These are phyloP conservation scores for Trichogramma pretiosum DNA, from an alignment of 1,140 invertebrate species.

Conservation along the genomic window DNA sequence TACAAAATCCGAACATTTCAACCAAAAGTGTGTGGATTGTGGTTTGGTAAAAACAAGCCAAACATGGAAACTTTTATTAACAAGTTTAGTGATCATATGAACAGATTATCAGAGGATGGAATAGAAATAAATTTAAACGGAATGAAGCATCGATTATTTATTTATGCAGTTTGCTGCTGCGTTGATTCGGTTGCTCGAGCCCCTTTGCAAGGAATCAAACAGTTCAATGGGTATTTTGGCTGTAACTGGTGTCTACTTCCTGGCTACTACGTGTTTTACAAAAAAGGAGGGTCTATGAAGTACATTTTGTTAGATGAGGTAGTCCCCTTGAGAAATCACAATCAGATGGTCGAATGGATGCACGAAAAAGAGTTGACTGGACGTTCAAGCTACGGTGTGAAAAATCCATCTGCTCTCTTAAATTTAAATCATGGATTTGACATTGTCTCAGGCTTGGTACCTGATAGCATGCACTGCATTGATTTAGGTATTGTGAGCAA, in stretches of 20 bases:
- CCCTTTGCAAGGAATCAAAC: constrained; percentile 10
- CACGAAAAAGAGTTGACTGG: too few species aligned
- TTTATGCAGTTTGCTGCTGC: constrained; percentile 9
- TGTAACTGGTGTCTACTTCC: constrained; percentile 16
- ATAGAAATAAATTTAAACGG: neutral
- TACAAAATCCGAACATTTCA: constrained; percentile 5
- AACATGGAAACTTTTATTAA: constrained; percentile 6
- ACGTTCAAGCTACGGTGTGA: too few species aligned
- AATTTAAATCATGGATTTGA: too few species aligned
- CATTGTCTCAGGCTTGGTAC: too few species aligned
- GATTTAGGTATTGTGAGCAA: too few species aligned
- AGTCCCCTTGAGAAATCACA: too few species aligned
- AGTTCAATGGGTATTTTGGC: constrained; percentile 17
- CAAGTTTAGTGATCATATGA: constrained; percentile 5
- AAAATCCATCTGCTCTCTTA: too few species aligned
- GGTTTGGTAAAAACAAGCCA: constrained; percentile 11
- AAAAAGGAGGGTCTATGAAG: too few species aligned
- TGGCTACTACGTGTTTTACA: constrained; percentile 1
- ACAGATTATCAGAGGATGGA: neutral
- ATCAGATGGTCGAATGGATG: too few species aligned
- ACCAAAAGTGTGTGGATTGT: constrained; percentile 7
- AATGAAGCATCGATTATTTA: neutral
- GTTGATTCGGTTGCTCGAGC: constrained; percentile 6
- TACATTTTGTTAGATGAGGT: too few species aligned
- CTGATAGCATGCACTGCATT: too few species aligned